Base-by-base conservation (phyloP, 2,797 vertebrate species). In the Bovichtus diacanthus region DNA sequence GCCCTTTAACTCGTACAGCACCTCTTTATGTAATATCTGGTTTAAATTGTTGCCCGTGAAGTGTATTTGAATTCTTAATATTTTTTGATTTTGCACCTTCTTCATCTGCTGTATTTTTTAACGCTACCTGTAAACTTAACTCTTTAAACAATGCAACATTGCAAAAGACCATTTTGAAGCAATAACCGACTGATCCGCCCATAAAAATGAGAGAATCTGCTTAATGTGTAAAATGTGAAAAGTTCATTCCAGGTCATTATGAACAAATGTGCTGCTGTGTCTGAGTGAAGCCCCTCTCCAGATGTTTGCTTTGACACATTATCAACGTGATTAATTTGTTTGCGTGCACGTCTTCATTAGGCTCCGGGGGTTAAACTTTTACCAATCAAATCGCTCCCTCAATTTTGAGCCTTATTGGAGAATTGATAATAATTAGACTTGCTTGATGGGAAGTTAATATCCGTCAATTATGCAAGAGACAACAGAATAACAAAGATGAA, bases 371-470 rank as follows among this genome's bases (percentile, higher is more conserved):
- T 95, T 92, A 93, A 95, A 95, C 95, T 65, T 94, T 91, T 95
- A 94, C 96, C 96, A 95, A 96, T 96, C 94, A 96, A 95, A 96
- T 93, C 90, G 93, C 84, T 96, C 93, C 90, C 87, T 95, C 96
- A 97, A 96, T 96, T 95, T 93, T 18, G 94, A 91, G 93, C 93
- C 94, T 96, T 97, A 96, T 97, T 96, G 96, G 94, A 77, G 95
- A 95, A 95, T 95, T 96, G 95, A 96, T 96, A 96, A 93, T 96
- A 96, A 97, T 97, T 96, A 96, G 92, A 94, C 93, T 93, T 95
- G 96, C 96, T 96, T 96, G 96, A 96, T 96, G 94, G 96, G 95
- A 96, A 95, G 97, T 97, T 97, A 97, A 96, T 95, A 96, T 94
- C 95, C 92, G 94, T 95, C 96, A 97, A 97, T 96, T 96, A 96